phyloP scores from a whole-genome alignment of 2,113 vertebrate genomes.

The Spilogale gracilis region DNA sequence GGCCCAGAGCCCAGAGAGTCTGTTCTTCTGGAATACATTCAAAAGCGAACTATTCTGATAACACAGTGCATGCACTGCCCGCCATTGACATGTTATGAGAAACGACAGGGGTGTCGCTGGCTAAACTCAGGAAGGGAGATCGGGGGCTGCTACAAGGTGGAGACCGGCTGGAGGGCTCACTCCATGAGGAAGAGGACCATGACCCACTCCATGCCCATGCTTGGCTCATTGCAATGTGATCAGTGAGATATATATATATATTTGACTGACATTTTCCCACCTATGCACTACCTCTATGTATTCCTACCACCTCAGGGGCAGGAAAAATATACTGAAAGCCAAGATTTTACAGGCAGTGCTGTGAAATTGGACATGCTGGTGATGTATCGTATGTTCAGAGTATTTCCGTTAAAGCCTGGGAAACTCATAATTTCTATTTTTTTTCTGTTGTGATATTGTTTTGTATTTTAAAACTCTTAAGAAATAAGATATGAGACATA shows the following conservation, averaged over 20 bases:
- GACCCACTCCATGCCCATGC: not conserved
- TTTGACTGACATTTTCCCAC: constrained; percentile 2
- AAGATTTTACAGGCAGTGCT: constrained; percentile 38
- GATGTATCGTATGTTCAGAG: constrained; percentile 26
- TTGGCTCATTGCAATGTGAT: not conserved
- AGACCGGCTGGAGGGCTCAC: not conserved
- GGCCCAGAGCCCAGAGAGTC: not conserved
- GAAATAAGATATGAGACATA: constrained; percentile 25
- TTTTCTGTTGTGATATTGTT: constrained; percentile 54
- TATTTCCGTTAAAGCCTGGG: constrained; percentile 25
- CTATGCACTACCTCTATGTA: not conserved
- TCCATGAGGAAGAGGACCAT: not conserved
- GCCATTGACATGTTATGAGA: not conserved
- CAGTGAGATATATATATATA: not conserved
- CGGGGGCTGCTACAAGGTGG: not conserved
- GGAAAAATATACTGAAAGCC: constrained; percentile 32
- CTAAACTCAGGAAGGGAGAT: not conserved
- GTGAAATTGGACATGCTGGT: constrained; percentile 51
- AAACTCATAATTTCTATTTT: not conserved
- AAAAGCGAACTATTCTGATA: not conserved
- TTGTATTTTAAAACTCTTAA: constrained; percentile 34
- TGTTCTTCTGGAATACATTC: not conserved
- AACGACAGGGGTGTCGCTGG: not conserved
- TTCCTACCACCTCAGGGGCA: constrained; percentile 13
- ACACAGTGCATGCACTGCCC: not conserved